phyloP scores from a whole-genome alignment of 23 tunicate species.

The Aplidium turbinatum region DNA sequence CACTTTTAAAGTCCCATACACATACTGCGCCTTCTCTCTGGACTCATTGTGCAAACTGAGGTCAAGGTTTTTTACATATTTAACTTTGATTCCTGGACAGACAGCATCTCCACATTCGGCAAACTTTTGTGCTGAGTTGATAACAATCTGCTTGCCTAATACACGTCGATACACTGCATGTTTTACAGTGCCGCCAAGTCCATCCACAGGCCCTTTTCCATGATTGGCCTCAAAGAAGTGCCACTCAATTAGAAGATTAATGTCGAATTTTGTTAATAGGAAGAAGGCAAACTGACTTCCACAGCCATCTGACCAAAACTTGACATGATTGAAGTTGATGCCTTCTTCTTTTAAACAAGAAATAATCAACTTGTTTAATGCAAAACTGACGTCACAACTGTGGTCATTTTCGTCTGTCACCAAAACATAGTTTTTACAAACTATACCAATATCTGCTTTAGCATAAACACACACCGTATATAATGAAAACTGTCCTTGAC shows the following conservation, averaged over 20 bases:
- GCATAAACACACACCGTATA: neutral
- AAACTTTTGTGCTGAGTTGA: neutral
- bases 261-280: neutral
- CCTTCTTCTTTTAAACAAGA: neutral
- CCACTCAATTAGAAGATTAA: neutral
- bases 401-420: neutral
- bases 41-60: no score
- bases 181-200: constrained; percentile 1
- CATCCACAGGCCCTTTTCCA: constrained; percentile 10
- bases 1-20: neutral
- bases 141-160: neutral
- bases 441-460: neutral
- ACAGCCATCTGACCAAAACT: constrained; percentile 1
- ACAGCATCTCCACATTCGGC: neutral
- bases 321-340: neutral
- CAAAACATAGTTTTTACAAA: neutral
- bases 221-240: constrained; percentile 9
- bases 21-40: no score
- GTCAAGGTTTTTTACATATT: no score
- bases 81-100: neutral
- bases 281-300: neutral
- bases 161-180: neutral
- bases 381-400: neutral
- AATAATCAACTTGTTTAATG: neutral
- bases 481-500: neutral